Conservation (phyloP, 1,140 invertebrate species). For the Hestina assimilis region DNA sequence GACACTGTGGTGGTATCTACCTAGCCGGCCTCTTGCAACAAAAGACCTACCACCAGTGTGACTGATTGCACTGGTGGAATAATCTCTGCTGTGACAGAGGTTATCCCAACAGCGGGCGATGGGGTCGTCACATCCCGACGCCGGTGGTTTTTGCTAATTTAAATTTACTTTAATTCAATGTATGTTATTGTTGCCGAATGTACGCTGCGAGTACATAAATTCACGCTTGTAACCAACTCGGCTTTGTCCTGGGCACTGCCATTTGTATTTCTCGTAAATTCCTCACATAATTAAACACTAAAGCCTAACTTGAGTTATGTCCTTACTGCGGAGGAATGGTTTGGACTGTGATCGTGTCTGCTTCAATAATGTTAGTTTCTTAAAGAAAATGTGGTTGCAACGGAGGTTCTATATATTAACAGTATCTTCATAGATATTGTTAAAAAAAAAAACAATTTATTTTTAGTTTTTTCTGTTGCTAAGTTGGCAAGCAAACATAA, state of each 20-base stretch:
- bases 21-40: too few relatives aligned
- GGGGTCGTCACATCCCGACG: too few relatives aligned
- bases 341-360: conserved; percentile 4
- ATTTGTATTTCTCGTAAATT: conserved; percentile 31
- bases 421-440: too few relatives aligned
- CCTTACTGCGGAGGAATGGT: conserved; percentile 6
- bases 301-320: conserved; percentile 23
- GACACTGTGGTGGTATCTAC: too few relatives aligned
- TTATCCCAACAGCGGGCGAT: too few relatives aligned
- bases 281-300: conserved; percentile 28
- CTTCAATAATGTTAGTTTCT: conserved; percentile 15
- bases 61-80: too few relatives aligned
- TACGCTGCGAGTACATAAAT: conserved; percentile 25
- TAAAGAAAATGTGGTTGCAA: neutral
- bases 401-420: neutral
- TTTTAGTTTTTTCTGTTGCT: too few relatives aligned
- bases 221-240: conserved; percentile 20
- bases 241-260: conserved; percentile 23
- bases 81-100: too few relatives aligned
- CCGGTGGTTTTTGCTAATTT: neutral
- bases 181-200: neutral
- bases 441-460: too few relatives aligned
- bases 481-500: too few relatives aligned
- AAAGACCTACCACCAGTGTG: too few relatives aligned
- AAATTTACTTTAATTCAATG: neutral